Conservation (phyloP, 2,888 invertebrate species). For the Icerya purchasi region DNA sequence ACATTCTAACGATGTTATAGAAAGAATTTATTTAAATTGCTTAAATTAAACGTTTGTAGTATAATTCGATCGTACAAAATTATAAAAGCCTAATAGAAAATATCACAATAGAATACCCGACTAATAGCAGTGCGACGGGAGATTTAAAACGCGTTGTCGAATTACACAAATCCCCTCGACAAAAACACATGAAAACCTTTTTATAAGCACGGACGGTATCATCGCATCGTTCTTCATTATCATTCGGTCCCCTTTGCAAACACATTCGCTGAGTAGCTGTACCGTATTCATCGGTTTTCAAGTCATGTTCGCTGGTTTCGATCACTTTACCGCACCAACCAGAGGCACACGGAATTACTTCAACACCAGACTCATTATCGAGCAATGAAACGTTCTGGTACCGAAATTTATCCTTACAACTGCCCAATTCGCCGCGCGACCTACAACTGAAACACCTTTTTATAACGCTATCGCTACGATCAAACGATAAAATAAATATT, state of each 20-base stretch:
- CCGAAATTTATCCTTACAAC: conserved; percentile 68
- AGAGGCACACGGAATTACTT: conserved; percentile 60
- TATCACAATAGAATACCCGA: no score
- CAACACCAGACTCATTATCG: conserved; percentile 45
- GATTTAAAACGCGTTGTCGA: conserved; percentile 19
- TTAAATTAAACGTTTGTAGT: no score
- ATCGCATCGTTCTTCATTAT: conserved; percentile 72
- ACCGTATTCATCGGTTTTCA: conserved; percentile 33
- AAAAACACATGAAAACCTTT: conserved; percentile 76
- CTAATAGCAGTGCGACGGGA: no score
- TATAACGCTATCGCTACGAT: conserved; percentile 20
- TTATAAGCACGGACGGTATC: conserved; percentile 61
- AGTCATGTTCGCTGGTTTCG: conserved; percentile 48
- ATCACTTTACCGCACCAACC: conserved; percentile 85
- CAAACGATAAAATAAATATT: neutral
- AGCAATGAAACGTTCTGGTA: conserved; percentile 50
- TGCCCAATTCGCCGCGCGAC: conserved; percentile 66
- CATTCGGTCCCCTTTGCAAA: conserved; percentile 65
- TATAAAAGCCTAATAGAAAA: no score
- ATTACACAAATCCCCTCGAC: conserved; percentile 75
- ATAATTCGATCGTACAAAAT: no score
- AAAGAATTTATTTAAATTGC: no score
- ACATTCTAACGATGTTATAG: no score
- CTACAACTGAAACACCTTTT: conserved; percentile 64
- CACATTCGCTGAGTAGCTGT: conserved; percentile 70